phyloP scores from a whole-genome alignment of 2,113 vertebrate species.

The Xenotilapia longispinis region DNA sequence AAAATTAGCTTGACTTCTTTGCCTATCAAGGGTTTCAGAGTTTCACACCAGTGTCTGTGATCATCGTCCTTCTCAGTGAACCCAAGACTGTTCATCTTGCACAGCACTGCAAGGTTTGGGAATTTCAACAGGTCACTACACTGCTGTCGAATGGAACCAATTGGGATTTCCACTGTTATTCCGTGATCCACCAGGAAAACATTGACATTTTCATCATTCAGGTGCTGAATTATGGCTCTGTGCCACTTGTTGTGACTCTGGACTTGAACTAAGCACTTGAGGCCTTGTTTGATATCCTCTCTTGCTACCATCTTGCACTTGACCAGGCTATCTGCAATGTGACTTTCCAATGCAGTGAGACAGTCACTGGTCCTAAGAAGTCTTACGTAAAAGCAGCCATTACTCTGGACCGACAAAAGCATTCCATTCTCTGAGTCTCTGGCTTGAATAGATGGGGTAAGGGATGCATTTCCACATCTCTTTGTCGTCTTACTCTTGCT shows the following conservation, averaged over 20 bases:
- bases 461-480: background rate
- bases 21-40: conserved; percentile 35
- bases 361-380: conserved; percentile 51
- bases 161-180: conserved; percentile 50
- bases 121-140: conserved; percentile 29
- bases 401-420: conserved; percentile 59
- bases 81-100: conserved; percentile 62
- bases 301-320: conserved; percentile 9
- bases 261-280: conserved; percentile 72
- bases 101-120: conserved; percentile 69
- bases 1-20: conserved; percentile 68
- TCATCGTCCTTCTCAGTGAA: conserved; percentile 1
- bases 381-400: conserved; percentile 67
- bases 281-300: conserved; percentile 60
- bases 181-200: conserved; percentile 75
- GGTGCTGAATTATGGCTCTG: conserved; percentile 62
- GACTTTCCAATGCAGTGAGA: conserved; percentile 39
- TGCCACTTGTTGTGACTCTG: conserved; percentile 56
- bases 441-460: conserved; percentile 33
- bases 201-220: conserved; percentile 32
- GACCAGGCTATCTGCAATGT: conserved; percentile 44
- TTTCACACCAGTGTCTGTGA: conserved; percentile 13
- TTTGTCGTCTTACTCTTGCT: background rate
- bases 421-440: conserved; percentile 62
- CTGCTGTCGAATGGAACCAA: conserved; percentile 36